Conservation (phyloP, 23 tunicate species). For the Trididemnum clinides region DNA sequence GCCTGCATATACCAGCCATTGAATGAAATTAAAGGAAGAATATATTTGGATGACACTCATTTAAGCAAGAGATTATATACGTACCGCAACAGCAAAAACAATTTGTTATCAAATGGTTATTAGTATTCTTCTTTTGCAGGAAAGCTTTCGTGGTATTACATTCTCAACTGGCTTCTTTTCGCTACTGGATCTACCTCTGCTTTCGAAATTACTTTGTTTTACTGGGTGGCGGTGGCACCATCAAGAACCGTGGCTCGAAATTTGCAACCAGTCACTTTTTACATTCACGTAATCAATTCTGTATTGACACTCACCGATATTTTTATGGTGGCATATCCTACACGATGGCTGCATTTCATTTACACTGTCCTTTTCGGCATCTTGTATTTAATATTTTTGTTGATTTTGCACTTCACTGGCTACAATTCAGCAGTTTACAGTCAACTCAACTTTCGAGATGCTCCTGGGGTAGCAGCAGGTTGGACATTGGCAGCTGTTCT, state of each 20-base stretch:
- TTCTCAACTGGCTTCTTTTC: conserved; percentile 38
- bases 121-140: no score
- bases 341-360: conserved; percentile 41
- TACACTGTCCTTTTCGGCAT: conserved; percentile 43
- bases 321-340: conserved; percentile 59
- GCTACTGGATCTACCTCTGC: conserved; percentile 37
- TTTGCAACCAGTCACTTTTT: conserved; percentile 36
- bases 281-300: conserved; percentile 57
- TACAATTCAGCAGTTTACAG: conserved; percentile 38
- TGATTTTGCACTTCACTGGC: conserved; percentile 46
- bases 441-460: conserved; percentile 35
- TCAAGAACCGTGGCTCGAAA: conserved; percentile 25
- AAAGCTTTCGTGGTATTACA: conserved; percentile 45
- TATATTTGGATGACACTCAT: no score
- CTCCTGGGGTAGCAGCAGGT: conserved; percentile 39
- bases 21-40: no score
- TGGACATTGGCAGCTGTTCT: conserved; percentile 32
- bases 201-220: conserved; percentile 34
- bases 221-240: conserved; percentile 39
- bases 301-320: conserved; percentile 33
- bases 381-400: conserved; percentile 30
- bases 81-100: no score
- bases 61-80: no score
- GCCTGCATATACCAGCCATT: no score
- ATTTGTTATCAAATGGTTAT: no score